These are phyloP conservation scores for Silurus aristotelis DNA, from an alignment of 2,797 vertebrate genomes.

Conservation along the genomic window DNA sequence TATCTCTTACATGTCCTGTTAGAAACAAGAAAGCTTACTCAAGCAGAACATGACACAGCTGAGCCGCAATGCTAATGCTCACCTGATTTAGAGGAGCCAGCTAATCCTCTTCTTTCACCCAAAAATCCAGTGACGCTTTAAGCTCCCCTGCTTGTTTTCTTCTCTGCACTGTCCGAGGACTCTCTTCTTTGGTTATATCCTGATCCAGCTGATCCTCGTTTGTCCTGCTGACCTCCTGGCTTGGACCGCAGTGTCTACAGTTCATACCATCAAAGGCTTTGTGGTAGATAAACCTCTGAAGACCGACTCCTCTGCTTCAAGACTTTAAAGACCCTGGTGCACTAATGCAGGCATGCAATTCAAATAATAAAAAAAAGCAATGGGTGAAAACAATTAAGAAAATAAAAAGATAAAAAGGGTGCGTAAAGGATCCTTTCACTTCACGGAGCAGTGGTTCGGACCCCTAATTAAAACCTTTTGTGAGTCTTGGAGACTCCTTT, in stretches of 20 bases:
- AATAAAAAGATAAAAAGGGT: conserved; percentile 47
- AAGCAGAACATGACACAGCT: conserved; percentile 71
- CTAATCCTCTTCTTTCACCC: conserved; percentile 81
- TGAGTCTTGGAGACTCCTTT: conserved; percentile 79
- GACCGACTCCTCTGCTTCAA: conserved; percentile 70
- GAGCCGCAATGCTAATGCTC: conserved; percentile 78
- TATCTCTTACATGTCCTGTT: conserved; percentile 68
- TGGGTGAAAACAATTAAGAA: neutral
- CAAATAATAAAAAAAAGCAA: conserved; percentile 64
- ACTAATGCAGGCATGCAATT: conserved; percentile 61
- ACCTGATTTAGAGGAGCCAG: conserved; percentile 87
- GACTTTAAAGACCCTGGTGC: conserved; percentile 69
- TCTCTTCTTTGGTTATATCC: conserved; percentile 77
- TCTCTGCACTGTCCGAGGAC: conserved; percentile 58
- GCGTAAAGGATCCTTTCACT: conserved; percentile 77
- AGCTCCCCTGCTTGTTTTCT: conserved; percentile 61
- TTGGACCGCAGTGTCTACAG: conserved; percentile 76
- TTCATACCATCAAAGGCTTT: conserved; percentile 87
- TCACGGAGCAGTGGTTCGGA: conserved; percentile 78
- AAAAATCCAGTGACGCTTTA: conserved; percentile 81
- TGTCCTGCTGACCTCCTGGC: conserved; percentile 79
- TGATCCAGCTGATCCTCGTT: conserved; percentile 79
- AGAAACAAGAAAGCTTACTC: conserved; percentile 70
- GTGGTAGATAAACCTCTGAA: conserved; percentile 82
- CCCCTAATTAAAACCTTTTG: conserved; percentile 80